Evolutionary conservation across 1,140 invertebrate species (phyloP), one percentile per base, ranked within the genome.

Genomic region (Drosophila melanica): DNA sequence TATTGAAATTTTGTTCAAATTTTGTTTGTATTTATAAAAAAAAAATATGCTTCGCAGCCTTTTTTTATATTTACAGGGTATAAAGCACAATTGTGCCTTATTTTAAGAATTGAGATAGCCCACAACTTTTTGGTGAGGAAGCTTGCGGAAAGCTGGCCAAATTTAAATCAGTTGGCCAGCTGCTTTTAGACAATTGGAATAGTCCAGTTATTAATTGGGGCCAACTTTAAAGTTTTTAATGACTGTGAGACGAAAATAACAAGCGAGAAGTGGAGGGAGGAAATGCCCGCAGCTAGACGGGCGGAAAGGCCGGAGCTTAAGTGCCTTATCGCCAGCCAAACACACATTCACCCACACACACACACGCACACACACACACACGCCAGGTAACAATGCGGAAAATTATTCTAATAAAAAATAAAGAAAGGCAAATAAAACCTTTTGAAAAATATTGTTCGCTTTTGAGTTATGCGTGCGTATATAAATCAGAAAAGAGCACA

Each of bases 281-380:
- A 14, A 39, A 11, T 16, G 33, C 18, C 9, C 33, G 35, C 42
- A 57, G 50, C 16, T 27, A 50, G 45, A 23, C 10, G 18, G 35
- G 12, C 39, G 1, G n/a, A 23, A 6, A 35, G 54, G 35, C 27
- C 39, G 63, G 37, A 37, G 50, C 64, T 68, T 68, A 68, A 84
- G 47, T 80, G 59, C 57, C 41, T 84, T 86, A 86, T 86, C 81
- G 63, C 55, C 37, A 77, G 74, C 64, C 72, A 45, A 4, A 53
- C 20, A 59, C 39, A 44, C 16, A 60, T 23, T 23, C 44, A 27
- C 11, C 20, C 45, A 66, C 75, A 78, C 75, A 73, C 67, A 33
- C 73, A 60, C 41, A n/a, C n/a, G 3, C 20, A 23, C 11, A 12
- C 11, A 44, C n/a, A 30, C 23, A 33, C 14, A 55, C 23, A 41